Evolutionary conservation across 2,113 vertebrate species (phyloP).

Genomic region (Ctenomys sociabilis): DNA sequence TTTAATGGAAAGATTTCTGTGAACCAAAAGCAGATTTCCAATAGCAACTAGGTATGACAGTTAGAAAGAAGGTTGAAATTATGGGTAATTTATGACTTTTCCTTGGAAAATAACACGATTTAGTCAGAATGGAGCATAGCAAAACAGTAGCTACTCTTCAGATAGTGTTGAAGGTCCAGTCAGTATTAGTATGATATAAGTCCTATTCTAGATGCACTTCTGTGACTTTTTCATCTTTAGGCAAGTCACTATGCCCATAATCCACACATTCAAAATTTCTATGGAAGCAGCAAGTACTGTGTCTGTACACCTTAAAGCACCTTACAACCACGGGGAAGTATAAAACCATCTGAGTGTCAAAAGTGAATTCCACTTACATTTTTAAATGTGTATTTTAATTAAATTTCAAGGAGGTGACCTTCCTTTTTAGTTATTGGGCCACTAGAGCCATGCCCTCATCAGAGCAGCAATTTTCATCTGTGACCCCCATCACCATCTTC

Average conservation of each 20-base stretch:
- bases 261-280: background rate
- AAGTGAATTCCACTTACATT: background rate
- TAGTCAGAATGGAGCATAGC: background rate
- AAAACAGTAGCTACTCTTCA: background rate
- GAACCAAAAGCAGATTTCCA: slow-evolving; percentile 41
- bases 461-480: background rate
- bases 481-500: background rate
- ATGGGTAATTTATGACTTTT: background rate
- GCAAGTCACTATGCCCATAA: background rate
- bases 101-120: background rate
- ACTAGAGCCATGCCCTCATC: background rate
- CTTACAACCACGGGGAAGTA: background rate
- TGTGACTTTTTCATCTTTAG: background rate
- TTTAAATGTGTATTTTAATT: background rate
- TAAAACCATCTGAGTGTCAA: background rate
- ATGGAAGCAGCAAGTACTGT: background rate
- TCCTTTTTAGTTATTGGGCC: background rate
- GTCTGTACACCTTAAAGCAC: background rate
- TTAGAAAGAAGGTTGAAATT: background rate
- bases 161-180: background rate
- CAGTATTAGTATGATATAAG: background rate
- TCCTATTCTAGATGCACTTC: background rate
- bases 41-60: background rate
- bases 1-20: slow-evolving; percentile 3
- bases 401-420: background rate